phyloP scores from a whole-genome alignment of 2,888 invertebrate species.

The Conistra vaccinii region DNA sequence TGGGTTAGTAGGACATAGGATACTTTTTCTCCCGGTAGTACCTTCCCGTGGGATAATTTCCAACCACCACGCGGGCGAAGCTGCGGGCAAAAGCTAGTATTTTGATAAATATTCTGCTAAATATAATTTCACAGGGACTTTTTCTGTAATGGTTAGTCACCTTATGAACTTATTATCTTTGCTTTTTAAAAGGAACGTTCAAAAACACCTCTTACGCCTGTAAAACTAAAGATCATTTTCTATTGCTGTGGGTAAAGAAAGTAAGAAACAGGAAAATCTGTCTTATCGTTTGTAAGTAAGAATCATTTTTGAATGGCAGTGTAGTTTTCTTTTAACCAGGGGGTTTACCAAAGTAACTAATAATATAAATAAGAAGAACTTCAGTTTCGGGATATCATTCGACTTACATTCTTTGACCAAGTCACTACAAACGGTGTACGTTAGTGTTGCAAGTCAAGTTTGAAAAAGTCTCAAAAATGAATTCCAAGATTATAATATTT shows the following conservation, averaged over 20 bases:
- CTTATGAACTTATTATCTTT: constrained; percentile 28
- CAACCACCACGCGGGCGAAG: no score
- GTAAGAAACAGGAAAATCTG: neutral
- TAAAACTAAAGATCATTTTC: neutral
- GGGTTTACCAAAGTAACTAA: neutral
- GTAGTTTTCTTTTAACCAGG: neutral
- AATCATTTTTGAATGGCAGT: constrained; percentile 1
- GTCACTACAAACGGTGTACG: constrained; percentile 1
- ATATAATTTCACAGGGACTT: constrained; percentile 9
- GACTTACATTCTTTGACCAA: neutral
- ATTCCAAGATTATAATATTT: constrained; percentile 52
- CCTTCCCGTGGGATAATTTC: no score
- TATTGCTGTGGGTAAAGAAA: neutral
- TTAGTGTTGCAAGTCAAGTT: constrained; percentile 24
- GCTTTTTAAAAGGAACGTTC: neutral
- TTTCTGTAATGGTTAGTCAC: constrained; percentile 4
- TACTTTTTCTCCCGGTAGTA: no score
- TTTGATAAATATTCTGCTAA: neutral
- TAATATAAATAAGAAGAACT: constrained; percentile 24
- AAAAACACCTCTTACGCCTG: neutral
- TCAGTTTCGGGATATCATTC: constrained; percentile 6
- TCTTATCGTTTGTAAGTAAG: neutral
- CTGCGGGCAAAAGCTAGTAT: neutral
- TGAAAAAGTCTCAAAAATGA: constrained; percentile 28
- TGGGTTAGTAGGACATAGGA: no score